These are phyloP conservation scores for Panulirus ornatus DNA, from an alignment of 1,140 invertebrate genomes.

Conservation along the genomic window DNA sequence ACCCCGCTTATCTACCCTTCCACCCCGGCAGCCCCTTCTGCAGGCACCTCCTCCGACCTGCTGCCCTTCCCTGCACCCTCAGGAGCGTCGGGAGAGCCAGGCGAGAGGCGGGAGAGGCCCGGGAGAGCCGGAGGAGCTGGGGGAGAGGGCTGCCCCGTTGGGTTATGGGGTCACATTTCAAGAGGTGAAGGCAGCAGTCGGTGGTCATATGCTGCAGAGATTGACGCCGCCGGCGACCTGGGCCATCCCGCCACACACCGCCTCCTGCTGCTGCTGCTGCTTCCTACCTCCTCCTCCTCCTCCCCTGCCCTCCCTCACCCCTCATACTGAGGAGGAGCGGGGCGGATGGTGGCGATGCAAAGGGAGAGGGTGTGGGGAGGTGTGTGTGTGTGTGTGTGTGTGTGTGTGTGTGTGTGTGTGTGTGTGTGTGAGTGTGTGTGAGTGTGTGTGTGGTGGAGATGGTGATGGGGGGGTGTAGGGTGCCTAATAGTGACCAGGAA, in stretches of 20 bases:
- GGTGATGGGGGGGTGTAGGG: no score
- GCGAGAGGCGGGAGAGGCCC: neutral
- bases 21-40: neutral
- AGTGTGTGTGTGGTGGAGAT: no score
- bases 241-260: neutral
- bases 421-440: neutral
- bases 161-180: conserved; percentile 53
- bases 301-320: neutral
- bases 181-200: conserved; percentile 58
- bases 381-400: neutral
- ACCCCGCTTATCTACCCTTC: conserved; percentile 32
- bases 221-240: conserved; percentile 40
- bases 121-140: neutral
- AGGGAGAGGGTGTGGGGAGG: neutral
- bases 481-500: no score
- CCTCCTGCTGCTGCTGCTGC: neutral
- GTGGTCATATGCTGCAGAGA: conserved; percentile 69
- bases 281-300: neutral
- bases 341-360: neutral
- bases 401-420: neutral
- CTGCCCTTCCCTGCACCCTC: neutral
- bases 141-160: neutral
- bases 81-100: neutral
- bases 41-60: neutral
- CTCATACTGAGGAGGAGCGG: neutral